Conservation (phyloP, 2,797 vertebrate species). For the Syngnathus rostellatus region DNA sequence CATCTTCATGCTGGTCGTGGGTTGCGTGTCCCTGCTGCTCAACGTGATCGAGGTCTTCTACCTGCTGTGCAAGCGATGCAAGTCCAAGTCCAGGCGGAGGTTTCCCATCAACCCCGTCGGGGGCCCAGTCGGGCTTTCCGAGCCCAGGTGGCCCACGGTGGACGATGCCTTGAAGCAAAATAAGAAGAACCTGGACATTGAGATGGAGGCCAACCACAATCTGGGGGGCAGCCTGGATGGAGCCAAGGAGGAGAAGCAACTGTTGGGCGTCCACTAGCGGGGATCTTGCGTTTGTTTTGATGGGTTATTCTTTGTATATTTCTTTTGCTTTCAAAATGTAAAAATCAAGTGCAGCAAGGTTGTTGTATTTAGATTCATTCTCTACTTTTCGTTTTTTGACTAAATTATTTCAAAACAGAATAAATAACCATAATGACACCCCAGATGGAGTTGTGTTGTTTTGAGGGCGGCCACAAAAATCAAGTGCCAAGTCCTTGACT, state of each 20-base stretch:
- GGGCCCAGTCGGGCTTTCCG: conserved; percentile 24
- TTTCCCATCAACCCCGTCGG: conserved; percentile 13
- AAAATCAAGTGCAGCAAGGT: background rate
- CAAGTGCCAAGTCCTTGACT: background rate
- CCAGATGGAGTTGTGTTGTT: too few relatives aligned
- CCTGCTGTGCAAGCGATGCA: conserved; percentile 35
- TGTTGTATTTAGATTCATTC: background rate
- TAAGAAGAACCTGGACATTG: conserved; percentile 47
- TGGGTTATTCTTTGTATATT: background rate
- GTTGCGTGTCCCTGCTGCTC: conserved; percentile 55
- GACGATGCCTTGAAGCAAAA: conserved; percentile 39
- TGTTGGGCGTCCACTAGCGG: conserved; percentile 28
- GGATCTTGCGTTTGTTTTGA: background rate
- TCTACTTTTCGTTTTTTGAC: too few relatives aligned
- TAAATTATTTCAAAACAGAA: too few relatives aligned
- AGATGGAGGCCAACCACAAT: conserved; percentile 44
- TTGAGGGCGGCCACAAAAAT: background rate
- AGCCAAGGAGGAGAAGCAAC: conserved; percentile 53
- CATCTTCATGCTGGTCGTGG: conserved; percentile 60
- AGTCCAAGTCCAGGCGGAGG: conserved; percentile 14
- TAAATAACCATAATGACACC: too few relatives aligned
- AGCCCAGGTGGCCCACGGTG: background rate
- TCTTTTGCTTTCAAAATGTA: background rate
- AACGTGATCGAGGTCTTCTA: conserved; percentile 53
- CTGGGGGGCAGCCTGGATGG: conserved; percentile 51